Evolutionary conservation across 2,888 invertebrate species (phyloP).

Genomic region (Cetonia aurata): DNA sequence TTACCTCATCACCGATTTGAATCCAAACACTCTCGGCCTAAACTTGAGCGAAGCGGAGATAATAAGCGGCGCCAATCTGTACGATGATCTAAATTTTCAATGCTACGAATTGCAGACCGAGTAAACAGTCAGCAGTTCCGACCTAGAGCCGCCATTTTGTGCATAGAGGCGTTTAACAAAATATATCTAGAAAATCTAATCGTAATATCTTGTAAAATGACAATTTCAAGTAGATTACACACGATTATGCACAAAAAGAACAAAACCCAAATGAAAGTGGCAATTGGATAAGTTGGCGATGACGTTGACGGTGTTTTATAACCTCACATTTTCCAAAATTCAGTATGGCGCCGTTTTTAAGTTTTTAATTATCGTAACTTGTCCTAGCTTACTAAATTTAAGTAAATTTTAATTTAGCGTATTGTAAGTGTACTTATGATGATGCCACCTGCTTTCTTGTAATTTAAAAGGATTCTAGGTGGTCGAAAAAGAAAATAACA

Average conservation of each 20-base stretch:
- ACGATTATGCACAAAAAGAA: conserved; percentile 8
- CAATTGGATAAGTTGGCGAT: not conserved
- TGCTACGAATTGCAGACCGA: conserved; percentile 67
- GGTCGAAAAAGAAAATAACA: conserved; percentile 8
- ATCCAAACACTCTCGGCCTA: conserved; percentile 68
- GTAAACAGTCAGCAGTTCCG: conserved; percentile 34
- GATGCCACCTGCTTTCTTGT: conserved; percentile 12
- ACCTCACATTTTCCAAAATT: no score
- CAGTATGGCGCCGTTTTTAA: no score
- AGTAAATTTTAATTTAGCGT: conserved; percentile 34
- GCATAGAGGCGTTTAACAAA: not conserved
- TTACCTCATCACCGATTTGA: conserved; percentile 70
- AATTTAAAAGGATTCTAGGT: not conserved
- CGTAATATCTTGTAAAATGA: not conserved
- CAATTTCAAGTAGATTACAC: not conserved
- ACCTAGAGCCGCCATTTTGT: not conserved
- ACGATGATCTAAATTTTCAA: conserved; percentile 70
- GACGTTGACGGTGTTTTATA: not conserved
- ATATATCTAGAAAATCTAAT: not conserved
- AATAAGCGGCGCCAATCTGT: conserved; percentile 67
- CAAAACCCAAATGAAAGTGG: not conserved
- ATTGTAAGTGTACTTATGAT: conserved; percentile 32
- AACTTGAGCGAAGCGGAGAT: conserved; percentile 69
- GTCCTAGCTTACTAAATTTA: conserved; percentile 23
- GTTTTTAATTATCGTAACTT: not conserved